Evolutionary conservation across 2,113 vertebrate genomes (phyloP).

Genomic region (Toxotes chatareus): DNA sequence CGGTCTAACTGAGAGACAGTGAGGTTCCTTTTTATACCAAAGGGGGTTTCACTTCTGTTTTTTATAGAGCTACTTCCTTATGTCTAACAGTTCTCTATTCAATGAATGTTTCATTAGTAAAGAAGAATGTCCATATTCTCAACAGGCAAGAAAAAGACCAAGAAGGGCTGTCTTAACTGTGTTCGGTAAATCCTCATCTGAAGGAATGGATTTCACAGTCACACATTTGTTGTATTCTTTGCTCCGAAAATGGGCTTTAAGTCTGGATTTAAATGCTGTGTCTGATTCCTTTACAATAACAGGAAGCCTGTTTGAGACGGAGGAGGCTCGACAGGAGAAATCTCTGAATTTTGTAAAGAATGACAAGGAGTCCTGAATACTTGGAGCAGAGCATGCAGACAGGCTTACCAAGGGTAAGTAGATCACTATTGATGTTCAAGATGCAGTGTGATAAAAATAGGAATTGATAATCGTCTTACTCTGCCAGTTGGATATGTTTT

Average conservation of each 20-base stretch:
- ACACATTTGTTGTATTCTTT: neutral
- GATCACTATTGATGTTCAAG: neutral
- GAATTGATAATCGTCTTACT: neutral
- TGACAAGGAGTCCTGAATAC: neutral
- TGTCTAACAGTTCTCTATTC: slow-evolving; percentile 9
- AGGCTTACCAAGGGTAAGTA: slow-evolving; percentile 20
- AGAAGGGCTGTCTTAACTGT: too few species aligned
- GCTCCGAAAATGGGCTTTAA: neutral
- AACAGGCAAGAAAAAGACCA: neutral
- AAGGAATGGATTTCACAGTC: neutral
- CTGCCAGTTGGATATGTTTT: neutral
- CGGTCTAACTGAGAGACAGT: neutral
- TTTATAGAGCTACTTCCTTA: slow-evolving; percentile 63
- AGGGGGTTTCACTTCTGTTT: slow-evolving; percentile 62
- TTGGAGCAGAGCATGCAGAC: neutral
- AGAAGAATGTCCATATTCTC: slow-evolving; percentile 9
- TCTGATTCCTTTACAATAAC: slow-evolving; percentile 27
- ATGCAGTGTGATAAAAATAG: neutral
- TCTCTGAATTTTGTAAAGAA: neutral
- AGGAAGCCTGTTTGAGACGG: slow-evolving; percentile 10
- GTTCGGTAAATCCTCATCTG: neutral
- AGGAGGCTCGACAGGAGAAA: neutral
- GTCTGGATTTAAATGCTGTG: neutral
- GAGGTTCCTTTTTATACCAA: slow-evolving; percentile 36
- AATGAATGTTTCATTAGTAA: neutral